phyloP scores from a whole-genome alignment of 2,113 vertebrate genomes.

The Limnothrissa miodon region DNA sequence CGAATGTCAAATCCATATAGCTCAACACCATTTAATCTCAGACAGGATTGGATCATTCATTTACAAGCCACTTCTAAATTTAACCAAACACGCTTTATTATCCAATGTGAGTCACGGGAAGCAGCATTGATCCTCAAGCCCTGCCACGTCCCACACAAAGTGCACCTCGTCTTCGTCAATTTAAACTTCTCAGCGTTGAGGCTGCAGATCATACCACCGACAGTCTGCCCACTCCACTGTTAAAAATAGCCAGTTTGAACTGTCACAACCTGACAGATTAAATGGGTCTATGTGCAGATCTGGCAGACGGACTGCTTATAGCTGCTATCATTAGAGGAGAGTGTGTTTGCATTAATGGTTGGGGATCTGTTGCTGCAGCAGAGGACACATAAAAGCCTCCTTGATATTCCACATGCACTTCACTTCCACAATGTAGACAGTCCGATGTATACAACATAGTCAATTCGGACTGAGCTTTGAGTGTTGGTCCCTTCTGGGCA shows the following conservation, averaged over 20 bases:
- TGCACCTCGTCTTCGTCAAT: constrained; percentile 23
- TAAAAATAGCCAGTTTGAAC: constrained; percentile 39
- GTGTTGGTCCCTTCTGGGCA: not conserved
- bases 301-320: not conserved
- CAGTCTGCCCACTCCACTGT: constrained; percentile 18
- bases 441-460: not conserved
- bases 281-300: constrained; percentile 11
- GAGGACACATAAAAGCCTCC: not conserved
- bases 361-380: not conserved
- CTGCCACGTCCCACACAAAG: not conserved
- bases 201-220: constrained; percentile 23
- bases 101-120: not conserved
- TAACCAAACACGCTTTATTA: not conserved
- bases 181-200: constrained; percentile 12
- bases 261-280: constrained; percentile 30
- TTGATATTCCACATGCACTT: not conserved
- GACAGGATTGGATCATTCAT: not conserved
- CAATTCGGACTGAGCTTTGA: not conserved
- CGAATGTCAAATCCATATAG: not conserved
- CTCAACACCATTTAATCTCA: not conserved
- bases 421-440: not conserved
- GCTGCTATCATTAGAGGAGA: not conserved
- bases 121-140: not conserved
- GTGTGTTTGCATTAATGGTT: not conserved
- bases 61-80: not conserved